Base-by-base conservation (phyloP, 2,113 vertebrate genomes). In the Carassius auratus region DNA sequence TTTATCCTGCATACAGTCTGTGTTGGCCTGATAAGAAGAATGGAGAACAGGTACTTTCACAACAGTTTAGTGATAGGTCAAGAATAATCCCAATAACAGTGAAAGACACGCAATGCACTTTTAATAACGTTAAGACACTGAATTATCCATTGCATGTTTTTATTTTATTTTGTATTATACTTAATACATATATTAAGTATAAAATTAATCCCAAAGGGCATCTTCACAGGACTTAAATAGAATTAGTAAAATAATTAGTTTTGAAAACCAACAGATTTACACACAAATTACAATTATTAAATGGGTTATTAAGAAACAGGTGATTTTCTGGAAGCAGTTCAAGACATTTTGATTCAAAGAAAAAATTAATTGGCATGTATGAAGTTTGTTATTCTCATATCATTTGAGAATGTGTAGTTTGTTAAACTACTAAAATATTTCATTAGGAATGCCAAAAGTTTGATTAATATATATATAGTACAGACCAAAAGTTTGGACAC, bases 11-110 rank as follows among this genome's bases (percentile, higher is more conserved):
- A 75, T 68, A 10, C 17, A 59, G 59, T 78, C n/a, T 76, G 74
- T 42, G 36, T 15, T 74, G n/a, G 52, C 36, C 85, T 83, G 62
- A 66, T 42, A 13, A 45, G n/a, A 26, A 73, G 57, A 64, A 64
- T 74, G 38, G 26, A 61, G 15, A 6, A 17, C 52, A 76, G 52
- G 76, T n/a, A 77, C 17, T 78, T 78, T 77, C 26, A 33, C 26
- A 57, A 59, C 4, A 78, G 52, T 10, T 57, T 38, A 38, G 17
- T 10, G 15, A 76, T 57, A 76, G 0, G 4, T 76, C 15, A 77
- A 59, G 33, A 6, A 13, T 38, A 38, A n/a, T 19, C 8, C 9
- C 36, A 21, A 33, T 42, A 19, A 42, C 9, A 42, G 6, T 1
- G 4, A 42, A 73, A 9, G 10, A 71, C 33, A 48, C 3, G 10